Conservation (phyloP, 2,888 invertebrate species). For the Perdita meconis region DNA sequence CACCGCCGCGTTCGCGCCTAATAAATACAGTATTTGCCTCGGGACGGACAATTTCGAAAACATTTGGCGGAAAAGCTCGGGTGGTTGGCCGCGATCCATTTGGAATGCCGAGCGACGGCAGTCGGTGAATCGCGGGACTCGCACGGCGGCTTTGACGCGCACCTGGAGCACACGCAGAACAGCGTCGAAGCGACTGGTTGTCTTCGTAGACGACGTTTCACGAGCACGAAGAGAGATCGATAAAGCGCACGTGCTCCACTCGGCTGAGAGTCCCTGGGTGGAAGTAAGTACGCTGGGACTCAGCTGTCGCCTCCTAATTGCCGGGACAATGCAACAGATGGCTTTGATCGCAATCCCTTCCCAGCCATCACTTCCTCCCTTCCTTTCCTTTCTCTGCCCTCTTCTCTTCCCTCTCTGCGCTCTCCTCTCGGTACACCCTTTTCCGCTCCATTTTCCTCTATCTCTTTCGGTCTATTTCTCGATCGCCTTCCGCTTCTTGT, state of each 20-base stretch:
- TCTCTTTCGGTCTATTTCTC: slow-evolving; percentile 20
- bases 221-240: slow-evolving; percentile 72
- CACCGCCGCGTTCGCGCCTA: too few species aligned
- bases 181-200: slow-evolving; percentile 57
- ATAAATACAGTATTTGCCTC: too few species aligned
- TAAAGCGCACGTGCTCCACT: slow-evolving; percentile 78
- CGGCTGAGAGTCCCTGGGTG: slow-evolving; percentile 81
- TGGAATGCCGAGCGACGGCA: not conserved
- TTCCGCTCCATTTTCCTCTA: slow-evolving; percentile 9
- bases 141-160: slow-evolving; percentile 24
- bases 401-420: too few species aligned
- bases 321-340: slow-evolving; percentile 85
- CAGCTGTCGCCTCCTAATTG: slow-evolving; percentile 85
- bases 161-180: slow-evolving; percentile 44
- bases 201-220: slow-evolving; percentile 64
- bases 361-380: slow-evolving; percentile 60
- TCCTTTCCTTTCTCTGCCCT: slow-evolving; percentile 48
- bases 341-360: slow-evolving; percentile 83
- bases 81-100: slow-evolving; percentile 2
- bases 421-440: slow-evolving; percentile 33
- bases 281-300: slow-evolving; percentile 83
- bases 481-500: slow-evolving; percentile 1
- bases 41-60: not conserved
- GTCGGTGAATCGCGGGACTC: slow-evolving; percentile 9
- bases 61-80: slow-evolving; percentile 1